These are phyloP conservation scores for Geococcyx californianus DNA, from an alignment of 2,113 vertebrate genomes.

Conservation along the genomic window DNA sequence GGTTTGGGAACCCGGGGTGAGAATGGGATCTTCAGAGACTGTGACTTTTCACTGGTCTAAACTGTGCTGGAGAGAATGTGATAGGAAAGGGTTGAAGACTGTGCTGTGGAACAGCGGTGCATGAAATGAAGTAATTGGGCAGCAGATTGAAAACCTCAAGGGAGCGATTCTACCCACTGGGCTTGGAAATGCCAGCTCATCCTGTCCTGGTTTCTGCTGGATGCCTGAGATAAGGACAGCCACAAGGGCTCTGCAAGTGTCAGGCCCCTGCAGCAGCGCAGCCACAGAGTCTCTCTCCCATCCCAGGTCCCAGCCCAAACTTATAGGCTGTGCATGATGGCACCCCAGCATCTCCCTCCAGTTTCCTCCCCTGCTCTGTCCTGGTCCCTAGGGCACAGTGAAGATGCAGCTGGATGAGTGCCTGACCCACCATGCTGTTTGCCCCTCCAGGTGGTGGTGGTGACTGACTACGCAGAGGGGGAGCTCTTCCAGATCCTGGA, in stretches of 20 bases:
- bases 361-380: background rate
- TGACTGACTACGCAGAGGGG: conserved; percentile 95
- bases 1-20: background rate
- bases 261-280: background rate
- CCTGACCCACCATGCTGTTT: background rate
- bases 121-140: background rate
- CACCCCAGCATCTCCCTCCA: background rate
- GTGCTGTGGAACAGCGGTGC: background rate
- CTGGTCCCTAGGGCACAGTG: background rate
- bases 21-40: background rate
- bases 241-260: background rate
- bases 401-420: background rate
- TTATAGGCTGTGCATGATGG: background rate
- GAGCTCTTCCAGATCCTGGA: conserved; percentile 95
- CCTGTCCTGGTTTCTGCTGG: background rate
- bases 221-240: background rate
- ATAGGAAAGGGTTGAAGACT: background rate
- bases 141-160: background rate
- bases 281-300: background rate
- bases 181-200: background rate
- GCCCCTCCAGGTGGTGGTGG: conserved; percentile 88
- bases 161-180: background rate
- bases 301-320: background rate
- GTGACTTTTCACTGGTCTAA: background rate
- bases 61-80: background rate